Evolutionary conservation across 2,113 vertebrate genomes (phyloP).

Genomic region (Trochalopteron elliotii): DNA sequence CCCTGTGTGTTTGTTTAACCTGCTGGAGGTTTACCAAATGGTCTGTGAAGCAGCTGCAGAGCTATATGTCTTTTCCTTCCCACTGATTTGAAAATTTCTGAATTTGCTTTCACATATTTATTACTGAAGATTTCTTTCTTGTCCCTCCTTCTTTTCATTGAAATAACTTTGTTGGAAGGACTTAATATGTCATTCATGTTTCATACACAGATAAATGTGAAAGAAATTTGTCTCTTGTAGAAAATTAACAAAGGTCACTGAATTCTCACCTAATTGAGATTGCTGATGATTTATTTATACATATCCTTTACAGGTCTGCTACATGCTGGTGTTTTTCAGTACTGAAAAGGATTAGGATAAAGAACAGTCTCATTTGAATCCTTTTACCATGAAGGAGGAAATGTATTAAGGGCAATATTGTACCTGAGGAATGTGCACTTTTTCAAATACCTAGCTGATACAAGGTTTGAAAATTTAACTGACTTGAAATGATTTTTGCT

Average conservation of each 20-base stretch:
- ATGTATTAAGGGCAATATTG: background rate
- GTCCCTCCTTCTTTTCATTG: background rate
- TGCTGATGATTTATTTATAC: background rate
- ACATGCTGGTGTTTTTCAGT: background rate
- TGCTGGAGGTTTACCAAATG: slow-evolving; percentile 33
- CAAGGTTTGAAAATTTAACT: background rate
- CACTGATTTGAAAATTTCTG: background rate
- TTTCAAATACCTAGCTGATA: background rate
- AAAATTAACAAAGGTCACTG: background rate
- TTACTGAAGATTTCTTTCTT: background rate
- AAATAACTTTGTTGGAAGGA: background rate
- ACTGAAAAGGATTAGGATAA: background rate
- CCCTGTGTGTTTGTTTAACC: slow-evolving; percentile 43
- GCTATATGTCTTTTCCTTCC: background rate
- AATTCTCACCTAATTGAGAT: background rate
- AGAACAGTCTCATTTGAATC: background rate
- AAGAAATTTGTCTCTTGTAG: background rate
- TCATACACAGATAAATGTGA: background rate
- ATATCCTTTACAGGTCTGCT: background rate
- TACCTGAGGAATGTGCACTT: background rate
- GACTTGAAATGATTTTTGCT: background rate
- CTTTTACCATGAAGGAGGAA: background rate
- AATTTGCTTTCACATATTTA: background rate
- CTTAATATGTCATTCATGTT: background rate
- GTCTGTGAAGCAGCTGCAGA: slow-evolving; percentile 14